Conservation (phyloP, 2,113 vertebrate species). For the Macquaria ambigua region DNA sequence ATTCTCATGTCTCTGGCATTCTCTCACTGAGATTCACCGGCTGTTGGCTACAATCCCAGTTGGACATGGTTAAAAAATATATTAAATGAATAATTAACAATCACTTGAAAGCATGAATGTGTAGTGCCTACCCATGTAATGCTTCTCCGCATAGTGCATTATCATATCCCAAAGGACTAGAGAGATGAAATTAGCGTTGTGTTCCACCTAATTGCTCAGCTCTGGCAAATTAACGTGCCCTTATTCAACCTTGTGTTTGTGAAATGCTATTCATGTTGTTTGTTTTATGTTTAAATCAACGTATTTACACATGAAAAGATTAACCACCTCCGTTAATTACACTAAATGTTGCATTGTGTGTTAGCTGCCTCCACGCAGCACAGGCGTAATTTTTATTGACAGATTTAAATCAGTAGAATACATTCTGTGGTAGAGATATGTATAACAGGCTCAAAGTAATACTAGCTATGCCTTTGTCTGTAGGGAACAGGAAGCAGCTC, state of each 20-base stretch:
- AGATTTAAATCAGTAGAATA: constrained; percentile 32
- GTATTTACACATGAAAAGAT: constrained; percentile 82
- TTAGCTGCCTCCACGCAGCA: constrained; percentile 24
- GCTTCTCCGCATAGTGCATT: constrained; percentile 68
- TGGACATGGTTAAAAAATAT: constrained; percentile 57
- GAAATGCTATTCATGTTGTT: constrained; percentile 72
- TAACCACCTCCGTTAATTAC: constrained; percentile 75
- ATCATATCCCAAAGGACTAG: constrained; percentile 79
- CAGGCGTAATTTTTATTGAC: constrained; percentile 25
- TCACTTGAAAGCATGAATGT: constrained; percentile 76
- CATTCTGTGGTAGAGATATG: not conserved
- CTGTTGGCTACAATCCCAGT: constrained; percentile 59
- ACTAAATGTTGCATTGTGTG: constrained; percentile 40
- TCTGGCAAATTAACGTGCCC: constrained; percentile 80
- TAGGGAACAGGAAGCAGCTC: constrained; percentile 24
- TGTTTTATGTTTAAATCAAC: constrained; percentile 79
- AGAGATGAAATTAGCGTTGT: constrained; percentile 78
- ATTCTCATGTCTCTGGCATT: constrained; percentile 15
- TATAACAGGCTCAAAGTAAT: not conserved
- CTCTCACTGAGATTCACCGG: constrained; percentile 13
- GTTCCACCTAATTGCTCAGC: constrained; percentile 84
- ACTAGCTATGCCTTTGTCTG: not conserved
- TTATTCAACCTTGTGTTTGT: constrained; percentile 77
- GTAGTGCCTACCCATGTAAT: constrained; percentile 54
- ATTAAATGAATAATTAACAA: constrained; percentile 77